Evolutionary conservation across 2,888 invertebrate species (phyloP).

Genomic region (Sarcophaga subvicina): DNA sequence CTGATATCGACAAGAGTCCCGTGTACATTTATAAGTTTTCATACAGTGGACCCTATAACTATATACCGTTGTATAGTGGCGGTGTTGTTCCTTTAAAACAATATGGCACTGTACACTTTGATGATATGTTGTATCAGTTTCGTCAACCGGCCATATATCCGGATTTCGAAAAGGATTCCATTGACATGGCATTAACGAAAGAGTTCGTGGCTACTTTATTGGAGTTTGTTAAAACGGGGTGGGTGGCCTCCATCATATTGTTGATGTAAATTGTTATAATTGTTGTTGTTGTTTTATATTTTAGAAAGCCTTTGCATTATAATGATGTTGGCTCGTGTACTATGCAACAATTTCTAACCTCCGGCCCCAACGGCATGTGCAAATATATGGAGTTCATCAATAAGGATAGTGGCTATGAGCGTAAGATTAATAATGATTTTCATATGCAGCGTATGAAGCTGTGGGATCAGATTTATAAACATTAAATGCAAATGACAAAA

Average conservation of each 20-base stretch:
- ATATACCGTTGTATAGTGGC: conserved; percentile 74
- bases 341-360: conserved; percentile 58
- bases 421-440: conserved; percentile 7
- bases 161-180: conserved; percentile 75
- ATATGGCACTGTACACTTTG: conserved; percentile 81
- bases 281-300: conserved; percentile 15
- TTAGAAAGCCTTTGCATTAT: conserved; percentile 52
- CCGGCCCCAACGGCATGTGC: conserved; percentile 71
- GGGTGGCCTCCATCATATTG: conserved; percentile 57
- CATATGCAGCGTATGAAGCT: conserved; percentile 68
- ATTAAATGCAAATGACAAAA: neutral
- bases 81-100: conserved; percentile 53
- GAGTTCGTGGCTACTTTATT: conserved; percentile 81
- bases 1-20: conserved; percentile 70
- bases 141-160: conserved; percentile 78
- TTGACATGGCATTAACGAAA: conserved; percentile 78
- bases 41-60: conserved; percentile 80
- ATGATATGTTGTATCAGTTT: conserved; percentile 83
- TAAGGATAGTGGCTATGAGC: conserved; percentile 56
- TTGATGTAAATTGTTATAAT: no score
- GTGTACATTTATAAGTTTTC: conserved; percentile 82
- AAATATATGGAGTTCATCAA: conserved; percentile 76
- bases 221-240: conserved; percentile 82
- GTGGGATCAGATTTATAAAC: conserved; percentile 70
- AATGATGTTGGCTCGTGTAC: conserved; percentile 67